Evolutionary conservation across 2,797 vertebrate genomes (phyloP).

Genomic region (Poecilia gillii): DNA sequence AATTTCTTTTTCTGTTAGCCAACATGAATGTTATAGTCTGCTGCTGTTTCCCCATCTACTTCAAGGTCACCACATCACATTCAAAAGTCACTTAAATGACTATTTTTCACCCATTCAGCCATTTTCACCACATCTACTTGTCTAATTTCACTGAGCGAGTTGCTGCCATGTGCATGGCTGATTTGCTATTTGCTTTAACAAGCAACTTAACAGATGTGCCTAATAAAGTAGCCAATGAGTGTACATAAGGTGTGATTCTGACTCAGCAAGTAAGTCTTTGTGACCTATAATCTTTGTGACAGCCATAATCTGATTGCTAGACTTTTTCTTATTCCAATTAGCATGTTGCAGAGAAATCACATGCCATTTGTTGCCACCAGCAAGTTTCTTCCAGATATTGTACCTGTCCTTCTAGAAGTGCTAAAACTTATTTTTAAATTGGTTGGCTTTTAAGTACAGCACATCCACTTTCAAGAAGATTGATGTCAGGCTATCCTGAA

Average conservation of each 20-base stretch:
- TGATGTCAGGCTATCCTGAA: neutral
- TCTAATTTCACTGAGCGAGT: neutral
- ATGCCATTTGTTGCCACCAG: neutral
- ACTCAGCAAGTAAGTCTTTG: neutral
- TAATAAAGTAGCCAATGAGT: neutral
- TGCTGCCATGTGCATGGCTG: neutral
- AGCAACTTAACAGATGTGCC: neutral
- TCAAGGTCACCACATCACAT: neutral
- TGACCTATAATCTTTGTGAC: neutral
- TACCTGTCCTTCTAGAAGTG: neutral
- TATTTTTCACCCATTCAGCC: too few species aligned
- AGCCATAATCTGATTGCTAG: neutral
- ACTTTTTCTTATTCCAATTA: neutral
- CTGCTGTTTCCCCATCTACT: neutral
- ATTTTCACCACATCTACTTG: neutral
- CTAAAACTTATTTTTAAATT: neutral
- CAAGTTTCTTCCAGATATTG: neutral
- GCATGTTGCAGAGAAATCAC: neutral
- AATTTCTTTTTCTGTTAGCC: neutral
- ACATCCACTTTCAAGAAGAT: neutral
- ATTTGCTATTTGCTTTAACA: neutral
- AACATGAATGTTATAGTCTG: neutral
- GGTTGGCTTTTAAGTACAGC: neutral
- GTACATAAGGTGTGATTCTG: neutral
- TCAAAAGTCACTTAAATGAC: neutral